These are phyloP conservation scores for Acholoe squamosa DNA, from an alignment of 2,888 invertebrate species.

Conservation along the genomic window DNA sequence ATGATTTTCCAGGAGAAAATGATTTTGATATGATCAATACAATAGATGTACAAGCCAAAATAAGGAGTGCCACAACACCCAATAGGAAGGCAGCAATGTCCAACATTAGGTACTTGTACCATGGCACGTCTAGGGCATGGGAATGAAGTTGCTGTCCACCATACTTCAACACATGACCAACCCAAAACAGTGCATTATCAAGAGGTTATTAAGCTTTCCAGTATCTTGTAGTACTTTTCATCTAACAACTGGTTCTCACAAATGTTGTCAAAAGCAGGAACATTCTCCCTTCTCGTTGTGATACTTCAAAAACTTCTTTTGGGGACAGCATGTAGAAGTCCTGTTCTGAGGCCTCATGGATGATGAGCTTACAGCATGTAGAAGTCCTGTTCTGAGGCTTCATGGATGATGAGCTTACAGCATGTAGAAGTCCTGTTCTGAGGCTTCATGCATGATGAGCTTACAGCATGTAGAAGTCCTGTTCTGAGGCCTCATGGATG, in stretches of 20 bases:
- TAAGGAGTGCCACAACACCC: not conserved
- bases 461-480: too few species aligned
- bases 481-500: too few species aligned
- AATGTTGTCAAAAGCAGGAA: not conserved
- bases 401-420: too few species aligned
- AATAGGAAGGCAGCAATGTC: slow-evolving; percentile 66
- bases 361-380: not conserved
- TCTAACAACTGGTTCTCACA: not conserved
- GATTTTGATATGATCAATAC: not conserved
- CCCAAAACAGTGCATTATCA: slow-evolving; percentile 72
- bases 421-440: too few species aligned
- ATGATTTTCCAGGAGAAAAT: not conserved
- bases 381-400: too few species aligned
- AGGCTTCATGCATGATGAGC: too few species aligned
- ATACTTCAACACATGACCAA: slow-evolving; percentile 75
- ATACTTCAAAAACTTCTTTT: not conserved
- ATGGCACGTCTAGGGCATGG: slow-evolving; percentile 70
- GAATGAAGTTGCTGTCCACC: slow-evolving; percentile 73
- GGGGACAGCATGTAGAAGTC: not conserved
- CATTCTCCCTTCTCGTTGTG: not conserved
- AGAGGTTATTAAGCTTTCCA: slow-evolving; percentile 64
- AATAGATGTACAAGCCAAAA: not conserved
- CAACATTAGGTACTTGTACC: slow-evolving; percentile 72
- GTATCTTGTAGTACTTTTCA: not conserved
- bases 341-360: not conserved